Evolutionary conservation across 2,888 invertebrate species (phyloP).

Genomic region (Volucella bombylans): DNA sequence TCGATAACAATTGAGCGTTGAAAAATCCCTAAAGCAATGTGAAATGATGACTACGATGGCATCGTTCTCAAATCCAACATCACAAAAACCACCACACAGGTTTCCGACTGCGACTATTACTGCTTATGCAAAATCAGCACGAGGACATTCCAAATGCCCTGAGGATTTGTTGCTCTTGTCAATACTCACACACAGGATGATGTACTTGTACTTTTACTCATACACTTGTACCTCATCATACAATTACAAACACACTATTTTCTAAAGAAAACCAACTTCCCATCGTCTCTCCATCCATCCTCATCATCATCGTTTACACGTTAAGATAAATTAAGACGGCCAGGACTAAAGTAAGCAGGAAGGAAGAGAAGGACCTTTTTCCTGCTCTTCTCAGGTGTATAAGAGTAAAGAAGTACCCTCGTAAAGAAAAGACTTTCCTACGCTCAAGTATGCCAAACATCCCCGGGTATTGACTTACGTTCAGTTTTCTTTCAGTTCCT

Average conservation of each 20-base stretch:
- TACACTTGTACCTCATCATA: conserved; percentile 4
- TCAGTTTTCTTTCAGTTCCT: neutral
- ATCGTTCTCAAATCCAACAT: conserved; percentile 46
- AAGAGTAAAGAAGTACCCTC: neutral
- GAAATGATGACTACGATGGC: conserved; percentile 34
- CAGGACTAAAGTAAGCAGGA: conserved; percentile 40
- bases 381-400: conserved; percentile 41
- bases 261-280: neutral
- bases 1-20: conserved; percentile 68
- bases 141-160: conserved; percentile 32
- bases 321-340: conserved; percentile 69
- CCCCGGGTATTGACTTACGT: conserved; percentile 61
- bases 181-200: conserved; percentile 32
- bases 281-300: conserved; percentile 22
- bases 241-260: conserved; percentile 21
- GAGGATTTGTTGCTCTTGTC: conserved; percentile 51
- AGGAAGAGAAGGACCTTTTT: conserved; percentile 32
- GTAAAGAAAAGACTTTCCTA: conserved; percentile 10
- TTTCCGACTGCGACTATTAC: neutral
- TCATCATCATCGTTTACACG: conserved; percentile 70
- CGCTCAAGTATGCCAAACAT: conserved; percentile 45
- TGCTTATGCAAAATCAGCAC: conserved; percentile 31
- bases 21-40: conserved; percentile 54
- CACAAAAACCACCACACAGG: neutral
- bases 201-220: neutral